Evolutionary conservation across 2,797 vertebrate species (phyloP).

Genomic region (Anguilla pacifica): DNA sequence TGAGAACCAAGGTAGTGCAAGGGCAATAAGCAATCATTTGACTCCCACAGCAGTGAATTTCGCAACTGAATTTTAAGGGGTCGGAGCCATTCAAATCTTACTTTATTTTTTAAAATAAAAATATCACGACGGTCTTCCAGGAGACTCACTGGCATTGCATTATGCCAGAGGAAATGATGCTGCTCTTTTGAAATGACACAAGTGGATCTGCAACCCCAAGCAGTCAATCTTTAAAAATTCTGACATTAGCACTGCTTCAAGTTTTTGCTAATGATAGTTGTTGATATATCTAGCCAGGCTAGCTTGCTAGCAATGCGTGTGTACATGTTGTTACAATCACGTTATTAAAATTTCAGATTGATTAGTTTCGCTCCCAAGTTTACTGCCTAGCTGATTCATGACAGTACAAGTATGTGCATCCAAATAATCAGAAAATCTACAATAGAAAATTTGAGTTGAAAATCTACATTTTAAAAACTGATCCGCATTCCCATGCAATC

Average conservation of each 20-base stretch:
- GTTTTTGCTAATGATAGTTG: not conserved
- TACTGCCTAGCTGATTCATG: too few species aligned
- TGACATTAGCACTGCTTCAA: not conserved
- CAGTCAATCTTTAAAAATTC: not conserved
- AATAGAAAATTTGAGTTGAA: too few species aligned
- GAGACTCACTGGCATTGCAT: not conserved
- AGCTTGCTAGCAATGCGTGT: too few species aligned
- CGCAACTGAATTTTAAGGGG: not conserved
- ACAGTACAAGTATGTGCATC: too few species aligned
- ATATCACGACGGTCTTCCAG: not conserved
- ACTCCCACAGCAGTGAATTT: not conserved
- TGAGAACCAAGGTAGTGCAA: not conserved
- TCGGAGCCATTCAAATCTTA: not conserved
- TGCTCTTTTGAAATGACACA: not conserved
- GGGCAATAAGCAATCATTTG: not conserved
- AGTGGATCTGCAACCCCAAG: not conserved
- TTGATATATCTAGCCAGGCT: too few species aligned
- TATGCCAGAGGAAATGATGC: not conserved
- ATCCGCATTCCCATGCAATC: not conserved
- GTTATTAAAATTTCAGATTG: too few species aligned
- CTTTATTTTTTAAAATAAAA: not conserved
- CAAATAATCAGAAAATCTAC: too few species aligned
- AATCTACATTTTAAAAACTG: too few species aligned
- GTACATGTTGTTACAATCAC: too few species aligned
- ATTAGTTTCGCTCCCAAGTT: too few species aligned